Evolutionary conservation across 2,113 vertebrate genomes (phyloP).

Genomic region (Hiodon alosoides): DNA sequence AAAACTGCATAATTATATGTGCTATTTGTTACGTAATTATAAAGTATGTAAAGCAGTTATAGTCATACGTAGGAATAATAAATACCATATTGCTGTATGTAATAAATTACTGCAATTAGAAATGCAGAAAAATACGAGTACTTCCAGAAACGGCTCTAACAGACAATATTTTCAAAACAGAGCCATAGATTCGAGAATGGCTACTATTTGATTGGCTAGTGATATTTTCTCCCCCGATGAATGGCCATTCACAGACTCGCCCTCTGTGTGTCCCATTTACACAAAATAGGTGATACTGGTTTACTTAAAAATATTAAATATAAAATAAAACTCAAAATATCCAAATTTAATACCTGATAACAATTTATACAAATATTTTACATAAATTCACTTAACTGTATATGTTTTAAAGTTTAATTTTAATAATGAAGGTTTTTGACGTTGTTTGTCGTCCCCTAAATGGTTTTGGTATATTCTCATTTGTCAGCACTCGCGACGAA

Average conservation of each 20-base stretch:
- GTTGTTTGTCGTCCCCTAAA: background rate
- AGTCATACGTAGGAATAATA: too few relatives aligned
- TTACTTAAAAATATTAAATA: too few relatives aligned
- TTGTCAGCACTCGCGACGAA: conserved; percentile 12
- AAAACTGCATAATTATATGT: too few relatives aligned
- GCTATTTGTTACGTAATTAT: too few relatives aligned
- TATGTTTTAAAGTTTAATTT: background rate
- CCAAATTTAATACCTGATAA: too few relatives aligned
- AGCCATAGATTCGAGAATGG: conserved; percentile 5
- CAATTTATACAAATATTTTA: background rate
- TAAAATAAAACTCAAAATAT: background rate
- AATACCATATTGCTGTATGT: too few relatives aligned
- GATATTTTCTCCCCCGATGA: conserved; percentile 31
- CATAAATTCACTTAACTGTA: too few relatives aligned
- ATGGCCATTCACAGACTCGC: conserved; percentile 43
- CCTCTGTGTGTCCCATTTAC: conserved; percentile 38
- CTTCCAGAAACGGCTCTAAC: background rate
- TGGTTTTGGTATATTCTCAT: conserved; percentile 17
- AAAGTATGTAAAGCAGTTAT: too few relatives aligned
- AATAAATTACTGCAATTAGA: too few relatives aligned
- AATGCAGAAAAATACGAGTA: background rate
- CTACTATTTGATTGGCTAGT: conserved; percentile 44
- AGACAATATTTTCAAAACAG: conserved; percentile 28
- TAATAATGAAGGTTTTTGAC: background rate
- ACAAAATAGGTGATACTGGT: background rate